Evolutionary conservation across 2,888 invertebrate species (phyloP).

Genomic region (Alloscopus bannaensis): DNA sequence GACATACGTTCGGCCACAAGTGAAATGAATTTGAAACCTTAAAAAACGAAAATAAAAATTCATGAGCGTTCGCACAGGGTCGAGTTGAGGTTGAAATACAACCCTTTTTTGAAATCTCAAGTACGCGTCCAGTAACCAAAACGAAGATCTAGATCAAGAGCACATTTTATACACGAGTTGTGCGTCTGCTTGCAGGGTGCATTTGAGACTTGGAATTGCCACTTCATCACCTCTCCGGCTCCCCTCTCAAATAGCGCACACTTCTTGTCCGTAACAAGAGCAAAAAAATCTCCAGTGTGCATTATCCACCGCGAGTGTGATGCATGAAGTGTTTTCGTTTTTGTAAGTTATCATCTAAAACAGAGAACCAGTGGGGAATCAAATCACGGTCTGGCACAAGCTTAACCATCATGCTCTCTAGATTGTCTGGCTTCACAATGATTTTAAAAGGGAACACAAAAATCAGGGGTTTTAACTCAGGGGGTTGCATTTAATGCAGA

Average conservation of each 20-base stretch:
- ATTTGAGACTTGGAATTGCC: constrained; percentile 33
- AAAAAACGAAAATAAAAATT: neutral
- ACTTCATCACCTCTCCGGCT: constrained; percentile 51
- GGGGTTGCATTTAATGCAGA: constrained; percentile 57
- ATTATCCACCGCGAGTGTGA: neutral
- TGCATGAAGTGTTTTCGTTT: neutral
- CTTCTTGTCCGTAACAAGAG: neutral
- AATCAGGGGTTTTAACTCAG: constrained; percentile 38
- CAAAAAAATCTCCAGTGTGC: neutral
- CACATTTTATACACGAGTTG: constrained; percentile 6
- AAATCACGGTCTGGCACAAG: constrained; percentile 45
- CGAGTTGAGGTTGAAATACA: constrained; percentile 32
- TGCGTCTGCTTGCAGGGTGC: constrained; percentile 32
- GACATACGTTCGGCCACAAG: neutral
- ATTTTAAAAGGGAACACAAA: constrained; percentile 26
- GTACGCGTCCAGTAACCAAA: constrained; percentile 4
- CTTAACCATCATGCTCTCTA: neutral
- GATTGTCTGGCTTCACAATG: too few species aligned
- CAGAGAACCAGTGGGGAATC: constrained; percentile 55
- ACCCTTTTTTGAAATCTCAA: constrained; percentile 2
- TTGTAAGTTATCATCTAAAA: constrained; percentile 20
- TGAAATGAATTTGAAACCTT: neutral
- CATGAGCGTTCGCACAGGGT: constrained; percentile 29
- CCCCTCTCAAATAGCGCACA: neutral
- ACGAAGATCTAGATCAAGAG: constrained; percentile 43